Percentiles rank a stretch among this genome's conserved stretches.
These are phyloP conservation scores for Linhomoeus sp. DNA, from an alignment of 2,888 invertebrate genomes.

Conservation along the genomic window DNA sequence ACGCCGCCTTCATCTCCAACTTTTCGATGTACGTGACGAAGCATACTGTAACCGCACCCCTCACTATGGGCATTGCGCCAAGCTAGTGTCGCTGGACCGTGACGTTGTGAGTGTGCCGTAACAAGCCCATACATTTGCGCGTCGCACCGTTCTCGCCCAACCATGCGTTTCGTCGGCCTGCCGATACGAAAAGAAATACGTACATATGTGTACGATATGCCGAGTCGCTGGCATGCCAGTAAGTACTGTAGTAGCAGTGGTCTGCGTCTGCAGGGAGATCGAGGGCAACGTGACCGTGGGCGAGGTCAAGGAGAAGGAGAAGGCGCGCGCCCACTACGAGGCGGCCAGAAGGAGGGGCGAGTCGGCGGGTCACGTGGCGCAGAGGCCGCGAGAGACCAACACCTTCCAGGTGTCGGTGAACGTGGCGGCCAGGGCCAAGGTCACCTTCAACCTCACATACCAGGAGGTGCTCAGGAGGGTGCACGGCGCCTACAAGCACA, in stretches of 20 bases:
- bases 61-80: too few relatives aligned
- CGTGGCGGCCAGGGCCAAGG: conserved; percentile 25
- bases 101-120: too few relatives aligned
- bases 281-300: conserved; percentile 7
- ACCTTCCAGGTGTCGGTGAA: conserved; percentile 5
- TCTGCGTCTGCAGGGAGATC: too few relatives aligned
- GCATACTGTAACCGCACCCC: too few relatives aligned
- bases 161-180: too few relatives aligned
- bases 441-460: conserved; percentile 49
- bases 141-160: too few relatives aligned
- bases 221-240: too few relatives aligned
- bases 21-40: neutral
- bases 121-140: too few relatives aligned
- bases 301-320: conserved; percentile 25
- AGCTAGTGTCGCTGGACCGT: too few relatives aligned
- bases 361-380: neutral
- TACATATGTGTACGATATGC: too few relatives aligned
- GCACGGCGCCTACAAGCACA: conserved; percentile 46
- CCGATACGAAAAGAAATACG: too few relatives aligned
- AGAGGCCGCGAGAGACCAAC: conserved; percentile 3
- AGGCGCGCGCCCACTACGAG: conserved; percentile 15
- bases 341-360: neutral
- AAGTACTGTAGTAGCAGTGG: too few relatives aligned
- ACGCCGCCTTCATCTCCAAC: neutral
- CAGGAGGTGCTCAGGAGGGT: conserved; percentile 47